Conservation (phyloP, 2,888 invertebrate genomes). For the Axea sp. region DNA sequence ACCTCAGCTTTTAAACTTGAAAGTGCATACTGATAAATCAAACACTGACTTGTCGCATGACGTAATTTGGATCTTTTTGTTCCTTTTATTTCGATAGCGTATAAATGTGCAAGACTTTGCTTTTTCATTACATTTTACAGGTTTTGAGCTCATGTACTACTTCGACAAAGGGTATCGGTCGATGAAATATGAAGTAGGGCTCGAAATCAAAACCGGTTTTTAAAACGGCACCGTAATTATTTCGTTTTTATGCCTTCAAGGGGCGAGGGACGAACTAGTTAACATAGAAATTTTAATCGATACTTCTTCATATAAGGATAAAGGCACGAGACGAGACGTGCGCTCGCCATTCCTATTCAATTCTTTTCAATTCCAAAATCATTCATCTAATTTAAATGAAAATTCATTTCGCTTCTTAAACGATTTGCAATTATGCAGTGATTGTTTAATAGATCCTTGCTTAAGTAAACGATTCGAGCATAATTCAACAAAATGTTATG, state of each 20-base stretch:
- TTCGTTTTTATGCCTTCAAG: conserved; percentile 62
- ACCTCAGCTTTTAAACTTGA: neutral
- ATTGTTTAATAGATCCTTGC: neutral
- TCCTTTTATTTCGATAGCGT: conserved; percentile 14
- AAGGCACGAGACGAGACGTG: conserved; percentile 45
- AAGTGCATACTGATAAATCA: conserved; percentile 31
- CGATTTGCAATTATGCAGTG: conserved; percentile 9
- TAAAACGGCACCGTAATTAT: conserved; percentile 71
- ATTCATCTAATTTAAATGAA: conserved; percentile 29
- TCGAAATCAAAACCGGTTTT: conserved; percentile 67
- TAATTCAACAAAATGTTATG: too few species aligned
- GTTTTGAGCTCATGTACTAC: conserved; percentile 45
- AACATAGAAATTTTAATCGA: conserved; percentile 63
- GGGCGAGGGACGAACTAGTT: conserved; percentile 37
- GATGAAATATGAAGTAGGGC: conserved; percentile 54
- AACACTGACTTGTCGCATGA: conserved; percentile 34
- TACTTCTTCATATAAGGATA: conserved; percentile 49
- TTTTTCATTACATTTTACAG: conserved; percentile 39
- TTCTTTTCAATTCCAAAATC: conserved; percentile 22
- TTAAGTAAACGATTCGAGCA: neutral
- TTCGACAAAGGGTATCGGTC: conserved; percentile 65
- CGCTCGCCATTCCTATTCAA: conserved; percentile 19
- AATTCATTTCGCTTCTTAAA: conserved; percentile 29
- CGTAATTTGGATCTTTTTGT: conserved; percentile 39
- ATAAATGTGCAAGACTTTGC: conserved; percentile 34